These are phyloP conservation scores for Calephelis perditalis DNA, from an alignment of 2,888 invertebrate genomes.

Conservation along the genomic window DNA sequence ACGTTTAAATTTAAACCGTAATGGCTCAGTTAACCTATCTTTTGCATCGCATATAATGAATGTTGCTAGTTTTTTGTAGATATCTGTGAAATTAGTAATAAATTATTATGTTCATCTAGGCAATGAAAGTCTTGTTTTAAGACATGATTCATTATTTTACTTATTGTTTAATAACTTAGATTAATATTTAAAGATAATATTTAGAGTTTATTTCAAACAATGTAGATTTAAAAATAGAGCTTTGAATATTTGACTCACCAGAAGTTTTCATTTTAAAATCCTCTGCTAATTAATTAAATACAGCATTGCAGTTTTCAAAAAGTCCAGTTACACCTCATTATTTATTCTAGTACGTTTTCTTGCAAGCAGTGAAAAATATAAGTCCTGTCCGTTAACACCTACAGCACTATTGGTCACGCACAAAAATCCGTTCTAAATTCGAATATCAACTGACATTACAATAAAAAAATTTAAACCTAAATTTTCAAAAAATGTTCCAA, in stretches of 20 bases:
- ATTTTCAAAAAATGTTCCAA: conserved; percentile 15
- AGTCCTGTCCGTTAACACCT: not conserved
- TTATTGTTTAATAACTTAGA: too few species aligned
- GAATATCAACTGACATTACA: conserved; percentile 11
- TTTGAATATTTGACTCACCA: conserved; percentile 42
- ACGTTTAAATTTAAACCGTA: too few species aligned
- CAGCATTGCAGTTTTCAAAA: conserved; percentile 25
- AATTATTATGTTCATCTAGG: too few species aligned
- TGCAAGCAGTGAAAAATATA: not conserved
- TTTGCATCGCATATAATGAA: too few species aligned
- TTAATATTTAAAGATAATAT: too few species aligned
- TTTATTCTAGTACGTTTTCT: not conserved
- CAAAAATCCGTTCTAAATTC: conserved; percentile 7
- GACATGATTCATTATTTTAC: too few species aligned
- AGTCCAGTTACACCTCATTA: conserved; percentile 30
- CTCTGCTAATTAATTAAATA: conserved; percentile 46
- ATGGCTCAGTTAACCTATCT: too few species aligned
- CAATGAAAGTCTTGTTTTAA: too few species aligned
- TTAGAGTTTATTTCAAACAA: not conserved
- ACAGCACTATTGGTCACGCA: not conserved
- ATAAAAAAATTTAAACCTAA: not conserved
- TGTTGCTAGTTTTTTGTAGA: too few species aligned
- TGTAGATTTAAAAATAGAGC: too few species aligned
- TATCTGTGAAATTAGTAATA: too few species aligned
- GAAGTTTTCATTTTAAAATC: conserved; percentile 69